Conservation (phyloP, 2,797 vertebrate genomes). For the Siniperca obscura region DNA sequence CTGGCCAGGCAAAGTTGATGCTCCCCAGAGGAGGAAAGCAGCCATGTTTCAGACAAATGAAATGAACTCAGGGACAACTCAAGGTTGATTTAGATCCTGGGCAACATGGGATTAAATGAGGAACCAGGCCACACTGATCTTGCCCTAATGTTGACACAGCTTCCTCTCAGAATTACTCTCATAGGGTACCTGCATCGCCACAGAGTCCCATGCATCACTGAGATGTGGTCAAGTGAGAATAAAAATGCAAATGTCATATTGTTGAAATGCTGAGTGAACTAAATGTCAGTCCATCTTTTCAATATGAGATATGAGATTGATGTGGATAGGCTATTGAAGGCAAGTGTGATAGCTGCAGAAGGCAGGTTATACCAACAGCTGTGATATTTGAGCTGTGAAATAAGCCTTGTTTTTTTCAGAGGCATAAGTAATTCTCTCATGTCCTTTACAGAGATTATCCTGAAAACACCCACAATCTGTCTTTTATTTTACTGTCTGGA, state of each 20-base stretch:
- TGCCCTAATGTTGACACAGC: conserved; percentile 69
- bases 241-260: conserved; percentile 83
- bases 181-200: conserved; percentile 42
- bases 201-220: conserved; percentile 43
- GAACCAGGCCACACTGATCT: conserved; percentile 60
- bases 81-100: conserved; percentile 83
- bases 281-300: conserved; percentile 81
- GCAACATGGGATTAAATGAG: conserved; percentile 76
- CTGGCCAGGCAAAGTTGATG: conserved; percentile 82
- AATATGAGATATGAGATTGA: conserved; percentile 77
- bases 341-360: conserved; percentile 68
- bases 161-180: conserved; percentile 58
- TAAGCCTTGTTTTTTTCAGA: conserved; percentile 61
- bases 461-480: conserved; percentile 65
- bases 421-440: conserved; percentile 69
- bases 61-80: conserved; percentile 80
- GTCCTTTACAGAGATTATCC: conserved; percentile 76
- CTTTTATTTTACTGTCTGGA: conserved; percentile 49
- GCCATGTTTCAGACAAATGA: conserved; percentile 82
- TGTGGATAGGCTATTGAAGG: conserved; percentile 65
- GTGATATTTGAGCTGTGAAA: conserved; percentile 81
- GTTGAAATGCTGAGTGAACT: conserved; percentile 78
- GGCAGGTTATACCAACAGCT: conserved; percentile 78
- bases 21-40: conserved; percentile 80
- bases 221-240: conserved; percentile 78